Base-by-base conservation (phyloP, 2,888 invertebrate genomes). In the Magallana nippona region DNA sequence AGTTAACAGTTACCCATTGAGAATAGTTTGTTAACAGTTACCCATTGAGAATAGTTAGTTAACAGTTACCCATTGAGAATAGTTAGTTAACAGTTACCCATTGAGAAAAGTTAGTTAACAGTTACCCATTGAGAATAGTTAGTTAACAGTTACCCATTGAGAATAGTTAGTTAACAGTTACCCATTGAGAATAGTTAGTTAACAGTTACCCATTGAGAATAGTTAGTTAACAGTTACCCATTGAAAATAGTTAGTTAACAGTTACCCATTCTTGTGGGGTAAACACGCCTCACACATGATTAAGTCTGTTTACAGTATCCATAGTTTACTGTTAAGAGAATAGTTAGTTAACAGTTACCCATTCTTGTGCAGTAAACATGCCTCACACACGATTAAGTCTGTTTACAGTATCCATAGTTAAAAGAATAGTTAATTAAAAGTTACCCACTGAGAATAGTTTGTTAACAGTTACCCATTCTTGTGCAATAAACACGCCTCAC, bases 401-500 rank as follows among this genome's bases (percentile, higher is more conserved):
- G 44, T 44, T 44, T 8, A 44, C 44, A 44, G 5, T 44, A 44
- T 3, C 44, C 44, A 44, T 44, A 5, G 8, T 44, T 44, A 44
- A 3, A 8, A 44, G 44, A 44, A 44, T 44, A 44, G 5, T 44
- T 44, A n/a, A n/a, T n/a, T n/a, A n/a, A n/a, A n/a, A n/a, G n/a
- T n/a, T n/a, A n/a, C n/a, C n/a, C n/a, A n/a, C n/a, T n/a, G 44
- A 44, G 44, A 44, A 44, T 44, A 44, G 44, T 44, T 44, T 8
- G 19, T 27, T 10, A n/a, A 19, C 32, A 78, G 90, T 88, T 91
- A 95, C 93, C 98, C 98, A 95, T 98, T 95, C 93, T 97, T 96
- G 94, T 98, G 98, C 17, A 99, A 99, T 91, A 99, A 95, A 27
- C 97, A 97, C 92, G 98, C 97, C 94, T 98, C 98, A 8, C 44